phyloP scores from a whole-genome alignment of 2,113 vertebrate genomes.

The Callaeas wilsoni region DNA sequence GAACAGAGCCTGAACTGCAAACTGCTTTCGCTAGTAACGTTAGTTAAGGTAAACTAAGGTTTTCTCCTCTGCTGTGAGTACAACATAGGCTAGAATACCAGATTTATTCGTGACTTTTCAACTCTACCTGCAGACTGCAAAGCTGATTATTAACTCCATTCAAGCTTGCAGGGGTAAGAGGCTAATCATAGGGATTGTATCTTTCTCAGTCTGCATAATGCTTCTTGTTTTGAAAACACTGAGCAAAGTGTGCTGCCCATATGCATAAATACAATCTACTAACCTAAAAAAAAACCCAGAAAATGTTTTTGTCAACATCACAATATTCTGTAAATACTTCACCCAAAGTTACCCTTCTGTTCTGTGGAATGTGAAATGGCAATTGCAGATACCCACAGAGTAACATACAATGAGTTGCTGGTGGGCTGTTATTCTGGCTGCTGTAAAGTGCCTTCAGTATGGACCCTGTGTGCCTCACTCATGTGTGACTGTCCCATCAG shows the following conservation, averaged over 20 bases:
- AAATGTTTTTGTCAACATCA: neutral
- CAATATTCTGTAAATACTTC: neutral
- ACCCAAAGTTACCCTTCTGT: neutral
- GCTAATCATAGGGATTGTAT: neutral
- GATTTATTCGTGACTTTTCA: neutral
- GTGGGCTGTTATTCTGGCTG: neutral
- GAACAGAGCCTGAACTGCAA: neutral
- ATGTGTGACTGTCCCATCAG: fast-evolving
- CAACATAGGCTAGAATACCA: neutral
- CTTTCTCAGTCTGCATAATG: neutral
- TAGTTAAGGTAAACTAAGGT: neutral
- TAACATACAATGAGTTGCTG: fast-evolving
- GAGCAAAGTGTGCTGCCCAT: neutral
- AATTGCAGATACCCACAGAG: neutral
- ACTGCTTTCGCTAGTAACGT: neutral
- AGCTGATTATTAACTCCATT: neutral
- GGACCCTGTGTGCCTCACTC: fast-evolving
- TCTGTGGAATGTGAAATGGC: neutral
- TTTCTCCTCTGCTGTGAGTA: neutral
- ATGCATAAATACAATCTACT: neutral
- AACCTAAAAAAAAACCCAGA: neutral
- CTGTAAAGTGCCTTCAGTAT: no score
- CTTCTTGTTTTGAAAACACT: neutral
- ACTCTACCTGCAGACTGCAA: neutral
- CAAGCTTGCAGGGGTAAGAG: neutral